Percentiles rank a stretch among this genome's conserved stretches.
phyloP scores from a whole-genome alignment of 2,797 vertebrate genomes.

The Lagodon rhomboides region DNA sequence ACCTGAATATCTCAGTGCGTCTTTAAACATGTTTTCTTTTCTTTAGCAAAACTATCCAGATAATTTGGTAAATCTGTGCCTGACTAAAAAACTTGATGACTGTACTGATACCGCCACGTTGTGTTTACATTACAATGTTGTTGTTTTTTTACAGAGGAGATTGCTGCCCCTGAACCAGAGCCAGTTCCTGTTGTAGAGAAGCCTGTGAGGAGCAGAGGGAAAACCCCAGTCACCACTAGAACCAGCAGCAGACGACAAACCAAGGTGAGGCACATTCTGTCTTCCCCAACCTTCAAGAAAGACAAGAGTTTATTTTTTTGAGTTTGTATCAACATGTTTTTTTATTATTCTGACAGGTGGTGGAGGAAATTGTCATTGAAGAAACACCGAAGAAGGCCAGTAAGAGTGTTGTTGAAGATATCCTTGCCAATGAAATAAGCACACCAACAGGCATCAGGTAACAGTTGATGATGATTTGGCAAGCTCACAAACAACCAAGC shows the following conservation, averaged over 20 bases:
- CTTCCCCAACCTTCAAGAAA: not conserved
- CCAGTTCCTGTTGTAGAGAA: conserved; percentile 89
- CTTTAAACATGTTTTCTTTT: not conserved
- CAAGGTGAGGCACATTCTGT: conserved; percentile 81
- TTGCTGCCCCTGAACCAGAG: conserved; percentile 78
- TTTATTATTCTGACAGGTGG: conserved; percentile 77
- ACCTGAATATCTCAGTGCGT: not conserved
- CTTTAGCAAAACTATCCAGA: not conserved
- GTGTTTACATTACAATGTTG: not conserved
- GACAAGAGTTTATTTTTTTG: not conserved
- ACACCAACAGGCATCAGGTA: conserved; percentile 96
- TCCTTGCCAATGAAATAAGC: conserved; percentile 92
- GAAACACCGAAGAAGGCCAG: conserved; percentile 84
- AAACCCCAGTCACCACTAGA: conserved; percentile 85
- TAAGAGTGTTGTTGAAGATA: conserved; percentile 93
- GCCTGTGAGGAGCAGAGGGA: conserved; percentile 88
- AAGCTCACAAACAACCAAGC: not conserved
- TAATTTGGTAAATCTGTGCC: not conserved
- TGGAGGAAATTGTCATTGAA: conserved; percentile 84
- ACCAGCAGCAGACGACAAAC: conserved; percentile 90
- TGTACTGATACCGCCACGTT: not conserved
- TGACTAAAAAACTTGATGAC: not conserved
- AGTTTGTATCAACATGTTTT: conserved; percentile 20
- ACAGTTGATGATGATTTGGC: not conserved
- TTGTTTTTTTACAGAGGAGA: conserved; percentile 67